Evolutionary conservation across 2,888 invertebrate species (phyloP).

Genomic region (Polyploca ridens): DNA sequence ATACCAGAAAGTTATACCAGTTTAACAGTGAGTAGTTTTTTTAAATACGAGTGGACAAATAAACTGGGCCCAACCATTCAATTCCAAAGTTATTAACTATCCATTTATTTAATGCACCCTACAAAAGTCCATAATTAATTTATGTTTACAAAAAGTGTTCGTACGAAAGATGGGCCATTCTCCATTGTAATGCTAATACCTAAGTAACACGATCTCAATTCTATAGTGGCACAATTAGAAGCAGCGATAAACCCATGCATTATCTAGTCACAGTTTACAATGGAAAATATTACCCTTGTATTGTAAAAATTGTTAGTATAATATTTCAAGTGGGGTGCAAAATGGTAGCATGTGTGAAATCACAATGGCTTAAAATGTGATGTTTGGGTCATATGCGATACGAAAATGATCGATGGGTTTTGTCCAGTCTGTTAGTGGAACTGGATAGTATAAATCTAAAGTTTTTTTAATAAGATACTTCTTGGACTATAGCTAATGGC

Average conservation of each 20-base stretch:
- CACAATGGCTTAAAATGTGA: slow-evolving; percentile 61
- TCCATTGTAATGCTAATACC: slow-evolving; percentile 77
- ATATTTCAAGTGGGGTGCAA: slow-evolving; percentile 79
- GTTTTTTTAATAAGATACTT: neutral
- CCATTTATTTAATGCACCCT: slow-evolving; percentile 29
- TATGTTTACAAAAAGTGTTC: slow-evolving; percentile 62
- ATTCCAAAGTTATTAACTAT: slow-evolving; percentile 22
- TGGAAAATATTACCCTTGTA: slow-evolving; percentile 71
- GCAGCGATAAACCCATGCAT: slow-evolving; percentile 80
- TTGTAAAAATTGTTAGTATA: slow-evolving; percentile 78
- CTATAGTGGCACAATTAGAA: slow-evolving; percentile 74
- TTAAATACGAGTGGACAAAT: neutral
- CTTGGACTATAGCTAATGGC: slow-evolving; percentile 1
- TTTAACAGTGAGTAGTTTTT: too few relatives aligned
- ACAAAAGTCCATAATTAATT: slow-evolving; percentile 65
- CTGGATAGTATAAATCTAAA: neutral
- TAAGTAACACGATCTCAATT: slow-evolving; percentile 78
- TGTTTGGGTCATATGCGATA: slow-evolving; percentile 46
- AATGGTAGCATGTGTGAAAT: slow-evolving; percentile 77
- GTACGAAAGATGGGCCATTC: slow-evolving; percentile 38
- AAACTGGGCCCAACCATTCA: neutral
- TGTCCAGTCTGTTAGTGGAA: neutral
- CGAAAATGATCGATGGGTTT: slow-evolving; percentile 63
- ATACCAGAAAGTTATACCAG: too few relatives aligned
- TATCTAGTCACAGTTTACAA: slow-evolving; percentile 79